A percentile compares a stretch with the other conserved stretches of the same genome.
Conservation (phyloP, 1,140 invertebrate species). For the Palaemon carinicauda region DNA sequence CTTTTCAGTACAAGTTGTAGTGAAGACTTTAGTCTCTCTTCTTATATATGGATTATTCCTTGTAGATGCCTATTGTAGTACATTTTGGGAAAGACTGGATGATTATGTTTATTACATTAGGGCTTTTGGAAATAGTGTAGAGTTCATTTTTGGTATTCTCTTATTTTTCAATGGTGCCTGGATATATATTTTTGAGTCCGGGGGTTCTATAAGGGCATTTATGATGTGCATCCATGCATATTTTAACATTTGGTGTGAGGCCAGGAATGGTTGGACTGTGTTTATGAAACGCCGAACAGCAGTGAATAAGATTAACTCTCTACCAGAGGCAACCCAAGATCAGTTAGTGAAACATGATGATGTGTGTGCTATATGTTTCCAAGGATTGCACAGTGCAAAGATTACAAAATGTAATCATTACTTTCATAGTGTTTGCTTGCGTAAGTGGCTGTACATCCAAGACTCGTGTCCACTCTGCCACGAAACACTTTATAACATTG, state of each 20-base stretch:
- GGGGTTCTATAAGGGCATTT: slow-evolving; percentile 84
- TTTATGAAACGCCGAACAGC: slow-evolving; percentile 92
- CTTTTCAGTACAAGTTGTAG: slow-evolving; percentile 82
- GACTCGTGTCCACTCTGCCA: slow-evolving; percentile 70
- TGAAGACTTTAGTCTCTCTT: slow-evolving; percentile 78
- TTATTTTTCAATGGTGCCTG: slow-evolving; percentile 94
- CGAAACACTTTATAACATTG: slow-evolving; percentile 56
- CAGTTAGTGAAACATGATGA: slow-evolving; percentile 83
- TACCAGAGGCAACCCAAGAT: slow-evolving; percentile 82
- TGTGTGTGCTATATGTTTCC: slow-evolving; percentile 96
- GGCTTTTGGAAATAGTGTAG: slow-evolving; percentile 78
- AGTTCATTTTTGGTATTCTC: slow-evolving; percentile 95
- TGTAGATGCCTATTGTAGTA: slow-evolving; percentile 84
- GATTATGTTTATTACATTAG: slow-evolving; percentile 94
- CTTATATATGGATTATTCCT: slow-evolving; percentile 89
- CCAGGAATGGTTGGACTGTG: slow-evolving; percentile 88
- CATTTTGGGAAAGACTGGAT: slow-evolving; percentile 92
- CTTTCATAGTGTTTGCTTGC: slow-evolving; percentile 92
- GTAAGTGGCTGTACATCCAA: slow-evolving; percentile 95
- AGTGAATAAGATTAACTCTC: slow-evolving; percentile 89
- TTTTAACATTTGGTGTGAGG: slow-evolving; percentile 96
- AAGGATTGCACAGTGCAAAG: slow-evolving; percentile 89
- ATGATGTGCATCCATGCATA: slow-evolving; percentile 97
- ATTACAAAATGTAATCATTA: slow-evolving; percentile 93
- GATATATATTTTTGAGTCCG: slow-evolving; percentile 90